Conservation (phyloP, 2,888 invertebrate species). For the Macropis europaea region DNA sequence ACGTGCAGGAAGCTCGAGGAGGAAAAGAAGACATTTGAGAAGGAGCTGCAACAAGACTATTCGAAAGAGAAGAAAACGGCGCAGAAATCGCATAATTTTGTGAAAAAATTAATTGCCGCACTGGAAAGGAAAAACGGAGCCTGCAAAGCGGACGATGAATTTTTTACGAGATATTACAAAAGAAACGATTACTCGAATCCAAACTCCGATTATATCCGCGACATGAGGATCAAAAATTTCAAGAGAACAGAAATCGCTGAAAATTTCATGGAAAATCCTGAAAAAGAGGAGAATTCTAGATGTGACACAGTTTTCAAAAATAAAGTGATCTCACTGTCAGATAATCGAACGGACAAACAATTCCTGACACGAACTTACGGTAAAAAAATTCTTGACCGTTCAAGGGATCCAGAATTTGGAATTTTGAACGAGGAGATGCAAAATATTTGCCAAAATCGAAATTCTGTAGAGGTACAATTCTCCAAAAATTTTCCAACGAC, state of each 20-base stretch:
- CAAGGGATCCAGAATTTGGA: neutral
- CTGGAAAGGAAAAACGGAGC: slow-evolving; percentile 49
- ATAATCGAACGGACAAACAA: neutral
- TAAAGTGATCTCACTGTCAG: too few species aligned
- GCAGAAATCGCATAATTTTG: slow-evolving; percentile 50
- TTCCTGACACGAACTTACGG: neutral
- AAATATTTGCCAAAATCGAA: too few species aligned
- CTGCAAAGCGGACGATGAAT: slow-evolving; percentile 50
- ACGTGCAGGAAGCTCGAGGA: neutral
- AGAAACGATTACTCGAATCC: neutral
- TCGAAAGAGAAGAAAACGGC: slow-evolving; percentile 3
- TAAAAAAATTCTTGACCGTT: neutral
- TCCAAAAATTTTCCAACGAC: neutral
- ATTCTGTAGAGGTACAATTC: too few species aligned
- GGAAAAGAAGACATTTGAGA: neutral
- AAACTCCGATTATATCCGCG: neutral
- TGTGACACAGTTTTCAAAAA: neutral
- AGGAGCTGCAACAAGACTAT: slow-evolving; percentile 10
- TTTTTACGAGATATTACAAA: slow-evolving; percentile 34
- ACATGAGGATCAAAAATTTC: neutral
- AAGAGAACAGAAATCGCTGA: neutral
- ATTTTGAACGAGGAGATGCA: neutral
- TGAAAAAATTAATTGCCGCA: slow-evolving; percentile 52
- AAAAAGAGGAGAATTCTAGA: neutral
- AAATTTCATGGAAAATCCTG: neutral